Evolutionary conservation across 1,140 invertebrate species (phyloP).

Genomic region (Platyura marginata): DNA sequence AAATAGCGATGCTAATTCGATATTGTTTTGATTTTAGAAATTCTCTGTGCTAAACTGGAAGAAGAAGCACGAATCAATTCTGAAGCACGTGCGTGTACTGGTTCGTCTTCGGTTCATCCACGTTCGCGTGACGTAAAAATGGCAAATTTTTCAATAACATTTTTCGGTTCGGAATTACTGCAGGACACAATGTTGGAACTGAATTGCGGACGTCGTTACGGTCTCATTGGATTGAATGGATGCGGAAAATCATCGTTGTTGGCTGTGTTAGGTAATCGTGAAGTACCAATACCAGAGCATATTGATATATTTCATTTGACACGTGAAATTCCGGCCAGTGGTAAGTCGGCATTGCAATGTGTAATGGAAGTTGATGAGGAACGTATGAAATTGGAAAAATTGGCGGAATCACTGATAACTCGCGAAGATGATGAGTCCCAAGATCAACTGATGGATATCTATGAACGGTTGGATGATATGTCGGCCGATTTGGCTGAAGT

Average conservation of each 20-base stretch:
- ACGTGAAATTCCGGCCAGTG: slow-evolving; percentile 89
- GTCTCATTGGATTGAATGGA: slow-evolving; percentile 90
- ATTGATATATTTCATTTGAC: slow-evolving; percentile 97
- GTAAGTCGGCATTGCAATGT: slow-evolving; percentile 80
- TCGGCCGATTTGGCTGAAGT: slow-evolving; percentile 88
- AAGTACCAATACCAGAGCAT: slow-evolving; percentile 90
- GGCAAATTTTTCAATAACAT: slow-evolving; percentile 92
- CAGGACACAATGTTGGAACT: slow-evolving; percentile 92
- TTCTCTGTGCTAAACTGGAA: slow-evolving; percentile 73
- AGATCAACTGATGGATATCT: slow-evolving; percentile 94
- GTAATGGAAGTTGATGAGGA: slow-evolving; percentile 99
- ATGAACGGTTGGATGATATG: slow-evolving; percentile 94
- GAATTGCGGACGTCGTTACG: slow-evolving; percentile 92
- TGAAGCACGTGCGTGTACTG: slow-evolving; percentile 85
- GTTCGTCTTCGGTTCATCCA: slow-evolving; percentile 84
- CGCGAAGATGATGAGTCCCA: slow-evolving; percentile 84
- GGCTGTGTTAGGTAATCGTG: slow-evolving; percentile 76
- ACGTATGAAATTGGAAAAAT: slow-evolving; percentile 71
- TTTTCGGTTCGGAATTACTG: slow-evolving; percentile 90
- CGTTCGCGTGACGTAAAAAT: slow-evolving; percentile 94
- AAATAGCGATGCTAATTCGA: slow-evolving; percentile 3
- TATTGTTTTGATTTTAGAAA: slow-evolving; percentile 36
- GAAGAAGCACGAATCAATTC: slow-evolving; percentile 79
- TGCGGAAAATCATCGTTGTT: slow-evolving; percentile 92
- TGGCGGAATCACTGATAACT: slow-evolving; percentile 77